These are phyloP conservation scores for Erithacus rubecula DNA, from an alignment of 2,797 vertebrate genomes.

Conservation along the genomic window DNA sequence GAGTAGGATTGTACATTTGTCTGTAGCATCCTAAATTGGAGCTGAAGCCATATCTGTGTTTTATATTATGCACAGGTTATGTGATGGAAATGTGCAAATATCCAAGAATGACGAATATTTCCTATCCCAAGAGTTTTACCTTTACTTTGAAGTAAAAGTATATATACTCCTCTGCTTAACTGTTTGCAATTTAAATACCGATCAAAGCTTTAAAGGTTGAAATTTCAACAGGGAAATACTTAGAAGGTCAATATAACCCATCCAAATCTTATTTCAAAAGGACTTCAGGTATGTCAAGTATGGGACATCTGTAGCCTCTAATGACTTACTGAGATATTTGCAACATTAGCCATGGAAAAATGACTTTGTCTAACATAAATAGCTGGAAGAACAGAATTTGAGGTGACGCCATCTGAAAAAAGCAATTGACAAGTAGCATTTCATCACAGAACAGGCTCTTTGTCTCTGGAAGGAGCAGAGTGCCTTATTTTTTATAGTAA, in stretches of 20 bases:
- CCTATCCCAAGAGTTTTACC: not conserved
- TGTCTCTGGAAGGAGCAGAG: not conserved
- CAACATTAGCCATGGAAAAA: conserved; percentile 53
- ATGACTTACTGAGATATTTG: conserved; percentile 32
- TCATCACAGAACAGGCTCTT: not conserved
- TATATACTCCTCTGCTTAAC: not conserved
- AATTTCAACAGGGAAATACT: conserved; percentile 14
- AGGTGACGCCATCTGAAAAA: conserved; percentile 3
- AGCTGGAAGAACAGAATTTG: conserved; percentile 36
- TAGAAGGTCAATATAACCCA: conserved; percentile 5
- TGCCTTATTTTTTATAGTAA: not conserved
- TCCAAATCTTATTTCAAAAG: conserved; percentile 29
- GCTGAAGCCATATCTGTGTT: not conserved
- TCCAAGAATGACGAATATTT: not conserved
- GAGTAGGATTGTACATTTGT: not conserved
- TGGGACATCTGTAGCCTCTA: not conserved
- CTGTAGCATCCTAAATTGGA: not conserved
- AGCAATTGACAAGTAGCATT: not conserved
- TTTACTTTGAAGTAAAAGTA: not conserved
- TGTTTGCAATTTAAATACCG: not conserved
- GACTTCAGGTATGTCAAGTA: conserved; percentile 31
- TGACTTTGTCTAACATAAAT: conserved; percentile 47
- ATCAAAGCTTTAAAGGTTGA: not conserved
- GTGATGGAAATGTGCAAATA: not conserved
- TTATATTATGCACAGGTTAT: not conserved